Base-by-base conservation (phyloP, 1,140 invertebrate species). In the Samia ricini region DNA sequence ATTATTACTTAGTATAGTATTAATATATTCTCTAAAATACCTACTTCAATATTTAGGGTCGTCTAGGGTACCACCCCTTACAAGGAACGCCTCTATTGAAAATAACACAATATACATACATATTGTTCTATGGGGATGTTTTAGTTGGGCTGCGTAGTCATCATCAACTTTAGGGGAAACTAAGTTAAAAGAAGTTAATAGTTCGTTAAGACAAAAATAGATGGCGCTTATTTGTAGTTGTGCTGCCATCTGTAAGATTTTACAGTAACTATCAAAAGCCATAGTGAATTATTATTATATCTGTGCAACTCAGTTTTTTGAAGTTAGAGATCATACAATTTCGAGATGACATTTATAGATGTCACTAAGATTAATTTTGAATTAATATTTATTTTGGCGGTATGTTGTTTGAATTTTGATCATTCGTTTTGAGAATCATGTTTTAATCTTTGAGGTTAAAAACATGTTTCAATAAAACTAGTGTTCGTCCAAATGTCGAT, bases 61-160 rank as follows among this genome's bases (percentile, higher is more conserved):
- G 8, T 8, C 18, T 22, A n/a, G 29, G 61, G 69, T 58, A 72
- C 63, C 69, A 68, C 69, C 69, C 66, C 69, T 72, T 62, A 42
- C 3, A 24, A 59, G 64, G 60, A 52, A 48, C 69, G 69, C 69
- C 69, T 59, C 42, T 71, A 61, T 66, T 51, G 10, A 64, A 62
- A 58, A 55, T 56, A 42, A 42, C 4, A 70, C 21, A 68, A 58
- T 33, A 49, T 21, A 57, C 29, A 55, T 20, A 22, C 42, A 29
- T 58, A 8, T 7, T n/a, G 36, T 12, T 66, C 61, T 58, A 8
- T 19, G 22, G 56, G 56, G 54, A 24, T 55, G 20, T 21, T 52
- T 21, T 19, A 33, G 21, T 23, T 56, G 49, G 2, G 23, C 2
- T 26, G 15, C 19, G 18, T 55, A 54, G 62, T 66, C 57, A 18